phyloP scores from a whole-genome alignment of 1,140 invertebrate genomes.

The Callitettix versicolor region DNA sequence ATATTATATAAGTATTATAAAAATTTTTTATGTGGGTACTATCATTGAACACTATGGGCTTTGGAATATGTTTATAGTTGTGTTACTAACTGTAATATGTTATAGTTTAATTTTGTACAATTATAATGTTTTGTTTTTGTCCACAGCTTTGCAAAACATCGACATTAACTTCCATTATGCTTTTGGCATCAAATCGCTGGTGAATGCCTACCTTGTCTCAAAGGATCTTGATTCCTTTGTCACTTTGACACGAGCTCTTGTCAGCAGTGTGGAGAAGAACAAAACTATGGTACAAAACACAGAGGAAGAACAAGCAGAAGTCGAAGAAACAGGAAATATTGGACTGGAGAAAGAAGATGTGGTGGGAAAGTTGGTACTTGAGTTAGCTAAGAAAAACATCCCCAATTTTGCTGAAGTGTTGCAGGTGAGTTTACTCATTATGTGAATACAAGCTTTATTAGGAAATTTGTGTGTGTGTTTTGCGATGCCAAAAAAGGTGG shows the following conservation, averaged over 20 bases:
- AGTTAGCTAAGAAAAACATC: constrained; percentile 28
- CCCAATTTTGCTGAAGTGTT: constrained; percentile 22
- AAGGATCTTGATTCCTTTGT: constrained; percentile 46
- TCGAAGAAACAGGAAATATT: constrained; percentile 30
- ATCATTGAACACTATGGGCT: too few species aligned
- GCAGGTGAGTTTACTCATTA: constrained; percentile 21
- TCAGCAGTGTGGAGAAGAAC: constrained; percentile 24
- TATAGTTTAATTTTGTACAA: too few species aligned
- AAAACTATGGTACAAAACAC: constrained; percentile 24
- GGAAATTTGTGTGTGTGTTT: too few species aligned
- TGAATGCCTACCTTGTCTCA: constrained; percentile 41
- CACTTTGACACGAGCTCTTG: constrained; percentile 35
- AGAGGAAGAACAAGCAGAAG: constrained; percentile 30
- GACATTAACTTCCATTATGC: constrained; percentile 36
- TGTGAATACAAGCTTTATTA: too few species aligned
- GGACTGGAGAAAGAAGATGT: constrained; percentile 26
- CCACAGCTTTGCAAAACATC: constrained; percentile 13
- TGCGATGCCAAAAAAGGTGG: too few species aligned
- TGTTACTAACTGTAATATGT: too few species aligned
- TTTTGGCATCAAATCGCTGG: constrained; percentile 40
- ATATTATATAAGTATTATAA: too few species aligned
- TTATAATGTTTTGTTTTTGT: too few species aligned
- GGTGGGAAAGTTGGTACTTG: constrained; percentile 41
- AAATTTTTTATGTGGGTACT: too few species aligned
- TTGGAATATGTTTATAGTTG: too few species aligned